These are phyloP conservation scores for Camelus dromedarius DNA, from an alignment of 2,113 vertebrate species.

Conservation along the genomic window DNA sequence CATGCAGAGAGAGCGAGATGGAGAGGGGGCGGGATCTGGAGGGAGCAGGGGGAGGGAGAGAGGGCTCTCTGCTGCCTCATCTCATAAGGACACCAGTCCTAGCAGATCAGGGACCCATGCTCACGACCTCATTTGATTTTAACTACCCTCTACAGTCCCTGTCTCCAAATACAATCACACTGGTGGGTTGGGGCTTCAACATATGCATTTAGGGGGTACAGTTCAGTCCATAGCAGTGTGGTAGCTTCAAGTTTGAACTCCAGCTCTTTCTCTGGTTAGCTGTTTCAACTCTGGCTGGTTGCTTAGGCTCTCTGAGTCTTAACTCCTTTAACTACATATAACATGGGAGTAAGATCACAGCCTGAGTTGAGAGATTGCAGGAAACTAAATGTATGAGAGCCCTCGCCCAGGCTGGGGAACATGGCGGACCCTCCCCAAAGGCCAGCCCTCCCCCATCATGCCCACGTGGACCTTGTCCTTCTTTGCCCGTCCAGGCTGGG, in stretches of 20 bases:
- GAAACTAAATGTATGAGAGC: background rate
- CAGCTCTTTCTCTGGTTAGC: background rate
- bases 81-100: background rate
- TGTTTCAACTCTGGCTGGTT: background rate
- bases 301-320: background rate
- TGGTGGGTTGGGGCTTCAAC: background rate
- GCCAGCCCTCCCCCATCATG: background rate
- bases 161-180: background rate
- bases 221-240: fast-evolving
- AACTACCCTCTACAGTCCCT: background rate
- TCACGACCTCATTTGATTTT: background rate
- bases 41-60: too few species aligned
- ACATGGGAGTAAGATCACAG: background rate
- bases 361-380: background rate
- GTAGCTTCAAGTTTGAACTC: background rate
- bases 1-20: fast-evolving
- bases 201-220: background rate
- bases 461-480: background rate
- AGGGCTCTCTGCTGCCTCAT: background rate
- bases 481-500: background rate
- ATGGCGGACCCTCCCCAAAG: background rate
- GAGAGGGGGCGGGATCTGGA: background rate
- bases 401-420: background rate
- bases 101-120: background rate
- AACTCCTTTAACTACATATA: background rate